Evolutionary conservation across 1,140 invertebrate genomes (phyloP).

Genomic region (Plodia interpunctella): DNA sequence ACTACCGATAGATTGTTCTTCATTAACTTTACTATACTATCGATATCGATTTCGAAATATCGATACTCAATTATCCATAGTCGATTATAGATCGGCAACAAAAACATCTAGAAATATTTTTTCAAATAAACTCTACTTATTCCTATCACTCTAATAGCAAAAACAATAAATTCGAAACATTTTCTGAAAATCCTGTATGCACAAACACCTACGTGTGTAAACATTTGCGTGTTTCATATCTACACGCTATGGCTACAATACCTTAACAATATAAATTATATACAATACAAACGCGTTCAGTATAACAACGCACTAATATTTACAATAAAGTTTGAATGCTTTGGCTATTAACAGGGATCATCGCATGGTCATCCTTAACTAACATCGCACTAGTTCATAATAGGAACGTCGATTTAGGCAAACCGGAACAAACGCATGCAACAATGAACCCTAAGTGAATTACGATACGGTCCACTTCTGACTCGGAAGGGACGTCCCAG

Average conservation of each 20-base stretch:
- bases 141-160: too few relatives aligned
- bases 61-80: too few relatives aligned
- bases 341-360: slow-evolving; percentile 64
- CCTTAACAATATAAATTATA: slow-evolving; percentile 42
- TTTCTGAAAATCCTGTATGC: too few relatives aligned
- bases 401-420: slow-evolving; percentile 55
- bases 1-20: too few relatives aligned
- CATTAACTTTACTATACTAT: too few relatives aligned
- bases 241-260: slow-evolving; percentile 40
- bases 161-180: background rate
- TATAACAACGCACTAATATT: slow-evolving; percentile 51
- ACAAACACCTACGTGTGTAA: slow-evolving; percentile 12
- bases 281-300: slow-evolving; percentile 32
- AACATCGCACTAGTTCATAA: slow-evolving; percentile 30
- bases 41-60: too few relatives aligned
- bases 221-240: slow-evolving; percentile 5
- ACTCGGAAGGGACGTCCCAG: background rate
- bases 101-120: too few relatives aligned
- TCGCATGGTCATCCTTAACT: slow-evolving; percentile 33
- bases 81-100: too few relatives aligned
- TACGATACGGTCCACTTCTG: slow-evolving; percentile 4
- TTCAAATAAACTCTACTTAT: too few relatives aligned
- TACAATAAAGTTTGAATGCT: slow-evolving; percentile 71
- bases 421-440: slow-evolving; percentile 33
- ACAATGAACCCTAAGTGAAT: slow-evolving; percentile 24